phyloP scores from a whole-genome alignment of 1,140 invertebrate genomes.

The Leptestheria dahalacensis region DNA sequence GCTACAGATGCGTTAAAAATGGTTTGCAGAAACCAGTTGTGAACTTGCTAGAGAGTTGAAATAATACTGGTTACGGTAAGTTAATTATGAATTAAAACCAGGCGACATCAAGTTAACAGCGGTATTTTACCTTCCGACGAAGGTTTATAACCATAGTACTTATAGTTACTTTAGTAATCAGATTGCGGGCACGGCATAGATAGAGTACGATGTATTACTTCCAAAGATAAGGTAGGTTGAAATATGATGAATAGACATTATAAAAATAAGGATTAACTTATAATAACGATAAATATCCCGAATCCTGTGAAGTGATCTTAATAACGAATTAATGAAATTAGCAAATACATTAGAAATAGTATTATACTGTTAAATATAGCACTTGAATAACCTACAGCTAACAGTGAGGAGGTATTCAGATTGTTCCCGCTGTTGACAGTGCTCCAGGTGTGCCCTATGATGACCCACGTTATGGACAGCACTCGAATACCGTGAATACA shows the following conservation, averaged over 20 bases:
- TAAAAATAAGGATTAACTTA: background rate
- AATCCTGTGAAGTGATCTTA: too few species aligned
- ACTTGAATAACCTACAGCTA: background rate
- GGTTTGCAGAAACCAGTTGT: slow-evolving; percentile 63
- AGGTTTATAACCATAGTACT: too few species aligned
- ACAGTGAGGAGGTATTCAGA: background rate
- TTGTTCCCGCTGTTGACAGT: slow-evolving; percentile 31
- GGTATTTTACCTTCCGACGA: too few species aligned
- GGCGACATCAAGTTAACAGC: background rate
- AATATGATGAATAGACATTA: background rate
- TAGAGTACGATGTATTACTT: too few species aligned
- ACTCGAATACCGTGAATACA: slow-evolving; percentile 65
- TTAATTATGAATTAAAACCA: background rate
- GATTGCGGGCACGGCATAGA: too few species aligned
- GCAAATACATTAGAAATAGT: too few species aligned
- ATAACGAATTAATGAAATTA: too few species aligned
- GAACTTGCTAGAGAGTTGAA: slow-evolving; percentile 21
- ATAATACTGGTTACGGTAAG: background rate
- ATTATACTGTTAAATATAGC: background rate
- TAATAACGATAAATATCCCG: background rate
- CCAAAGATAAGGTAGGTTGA: too few species aligned
- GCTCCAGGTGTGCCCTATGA: slow-evolving; percentile 76
- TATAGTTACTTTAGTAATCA: too few species aligned
- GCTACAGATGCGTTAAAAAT: slow-evolving; percentile 74
- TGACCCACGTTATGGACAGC: slow-evolving; percentile 83